These are phyloP conservation scores for Serranus cabrilla DNA, from an alignment of 2,797 vertebrate genomes.

Conservation along the genomic window DNA sequence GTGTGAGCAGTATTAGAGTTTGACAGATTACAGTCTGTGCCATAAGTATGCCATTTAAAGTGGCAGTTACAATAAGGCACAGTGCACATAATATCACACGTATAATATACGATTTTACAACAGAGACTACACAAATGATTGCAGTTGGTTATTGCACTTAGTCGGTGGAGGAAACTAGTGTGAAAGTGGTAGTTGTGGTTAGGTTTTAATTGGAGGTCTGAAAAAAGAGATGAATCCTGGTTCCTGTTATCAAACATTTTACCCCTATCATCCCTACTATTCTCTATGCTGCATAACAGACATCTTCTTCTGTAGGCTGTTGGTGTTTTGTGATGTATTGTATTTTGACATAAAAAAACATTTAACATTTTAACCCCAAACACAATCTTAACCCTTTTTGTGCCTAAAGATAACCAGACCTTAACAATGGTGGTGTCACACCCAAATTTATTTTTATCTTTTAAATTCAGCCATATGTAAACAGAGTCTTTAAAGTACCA, in stretches of 20 bases:
- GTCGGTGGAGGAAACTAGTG: neutral
- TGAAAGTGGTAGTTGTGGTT: slow-evolving; percentile 1
- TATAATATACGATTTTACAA: neutral
- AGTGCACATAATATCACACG: slow-evolving; percentile 1
- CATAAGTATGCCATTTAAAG: slow-evolving; percentile 15
- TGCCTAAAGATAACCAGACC: too few species aligned
- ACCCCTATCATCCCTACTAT: neutral
- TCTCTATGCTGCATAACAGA: neutral
- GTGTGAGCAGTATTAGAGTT: neutral
- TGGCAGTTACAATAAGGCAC: neutral
- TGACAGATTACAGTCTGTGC: neutral
- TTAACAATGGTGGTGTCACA: too few species aligned
- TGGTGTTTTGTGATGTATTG: too few species aligned
- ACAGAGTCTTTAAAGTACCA: too few species aligned
- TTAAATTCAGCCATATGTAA: too few species aligned
- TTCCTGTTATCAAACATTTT: neutral
- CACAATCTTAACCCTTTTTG: too few species aligned
- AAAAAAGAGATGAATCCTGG: neutral
- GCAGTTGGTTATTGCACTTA: neutral
- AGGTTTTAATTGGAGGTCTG: slow-evolving; percentile 2
- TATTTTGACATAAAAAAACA: too few species aligned
- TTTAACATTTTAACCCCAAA: too few species aligned
- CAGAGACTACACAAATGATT: neutral
- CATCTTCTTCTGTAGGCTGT: too few species aligned
- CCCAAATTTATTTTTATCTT: too few species aligned